These are phyloP conservation scores for Procambarus clarkii DNA, from an alignment of 1,140 invertebrate species.

Conservation along the genomic window DNA sequence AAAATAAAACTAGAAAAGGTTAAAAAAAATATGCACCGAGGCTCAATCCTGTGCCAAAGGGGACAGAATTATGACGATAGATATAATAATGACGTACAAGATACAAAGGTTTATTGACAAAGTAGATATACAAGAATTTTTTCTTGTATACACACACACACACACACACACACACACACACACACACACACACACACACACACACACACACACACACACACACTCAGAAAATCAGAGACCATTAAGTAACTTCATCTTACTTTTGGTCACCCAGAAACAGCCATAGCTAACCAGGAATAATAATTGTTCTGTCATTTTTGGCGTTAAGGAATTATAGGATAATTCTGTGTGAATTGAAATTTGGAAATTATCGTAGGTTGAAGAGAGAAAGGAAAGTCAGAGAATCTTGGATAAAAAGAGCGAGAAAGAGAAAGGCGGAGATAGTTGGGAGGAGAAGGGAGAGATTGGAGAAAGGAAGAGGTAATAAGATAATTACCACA, in stretches of 20 bases:
- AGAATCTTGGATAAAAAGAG: neutral
- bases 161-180: no score
- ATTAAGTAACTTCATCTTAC: neutral
- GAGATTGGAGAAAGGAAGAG: no score
- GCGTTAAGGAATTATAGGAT: neutral
- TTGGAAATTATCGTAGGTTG: neutral
- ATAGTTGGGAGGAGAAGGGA: neutral
- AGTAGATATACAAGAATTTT: no score
- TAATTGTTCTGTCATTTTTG: neutral
- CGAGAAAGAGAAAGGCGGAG: neutral
- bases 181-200: neutral
- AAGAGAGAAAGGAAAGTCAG: neutral
- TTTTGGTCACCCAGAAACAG: neutral
- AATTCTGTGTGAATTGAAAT: neutral
- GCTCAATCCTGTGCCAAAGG: no score
- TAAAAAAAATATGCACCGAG: no score
- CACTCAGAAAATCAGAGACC: neutral
- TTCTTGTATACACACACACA: no score
- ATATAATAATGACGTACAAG: no score
- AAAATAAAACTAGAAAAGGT: no score
- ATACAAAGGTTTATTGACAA: no score
- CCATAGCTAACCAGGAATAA: neutral
- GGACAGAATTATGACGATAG: no score
- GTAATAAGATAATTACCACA: no score
- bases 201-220: slow-evolving; percentile 9